phyloP scores from a whole-genome alignment of 2,797 vertebrate genomes.

The Caiman crocodilus region DNA sequence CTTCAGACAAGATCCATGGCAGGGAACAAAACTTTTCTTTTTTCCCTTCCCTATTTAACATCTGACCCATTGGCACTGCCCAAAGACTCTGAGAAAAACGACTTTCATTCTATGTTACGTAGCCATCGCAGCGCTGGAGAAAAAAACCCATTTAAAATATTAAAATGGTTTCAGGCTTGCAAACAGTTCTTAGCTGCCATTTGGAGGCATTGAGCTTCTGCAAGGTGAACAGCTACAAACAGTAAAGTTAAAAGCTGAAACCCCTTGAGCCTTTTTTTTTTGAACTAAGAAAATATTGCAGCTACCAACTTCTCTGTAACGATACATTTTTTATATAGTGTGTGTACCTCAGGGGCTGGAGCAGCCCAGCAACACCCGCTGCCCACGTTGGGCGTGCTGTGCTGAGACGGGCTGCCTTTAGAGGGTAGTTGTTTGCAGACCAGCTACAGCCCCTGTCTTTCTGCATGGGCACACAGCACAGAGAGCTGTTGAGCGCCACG shows the following conservation, averaged over 20 bases:
- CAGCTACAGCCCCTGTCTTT: not conserved
- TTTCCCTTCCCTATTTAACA: not conserved
- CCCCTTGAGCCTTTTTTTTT: not conserved
- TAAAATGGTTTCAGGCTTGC: slow-evolving; percentile 54
- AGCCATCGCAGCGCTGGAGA: slow-evolving; percentile 62
- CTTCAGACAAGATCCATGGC: not conserved
- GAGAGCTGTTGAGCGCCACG: not conserved
- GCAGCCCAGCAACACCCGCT: not conserved
- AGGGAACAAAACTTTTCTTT: not conserved
- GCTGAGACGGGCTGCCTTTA: not conserved
- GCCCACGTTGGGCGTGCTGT: not conserved
- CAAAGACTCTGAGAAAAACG: slow-evolving; percentile 46
- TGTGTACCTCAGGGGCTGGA: not conserved
- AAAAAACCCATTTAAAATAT: slow-evolving; percentile 66
- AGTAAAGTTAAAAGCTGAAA: slow-evolving; percentile 33
- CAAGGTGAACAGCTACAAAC: slow-evolving; percentile 26
- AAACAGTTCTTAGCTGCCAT: slow-evolving; percentile 42
- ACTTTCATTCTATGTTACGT: slow-evolving; percentile 66
- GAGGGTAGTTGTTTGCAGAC: not conserved
- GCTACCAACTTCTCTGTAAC: not conserved
- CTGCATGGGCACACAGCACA: not conserved
- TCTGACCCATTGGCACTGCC: slow-evolving; percentile 39
- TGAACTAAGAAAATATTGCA: not conserved
- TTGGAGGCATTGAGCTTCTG: slow-evolving; percentile 16
- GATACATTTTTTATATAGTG: not conserved